Percentiles rank a stretch among this genome's conserved stretches.
Evolutionary conservation across 2,113 vertebrate species (phyloP).

Genomic region (Opisthocomus hoazin): DNA sequence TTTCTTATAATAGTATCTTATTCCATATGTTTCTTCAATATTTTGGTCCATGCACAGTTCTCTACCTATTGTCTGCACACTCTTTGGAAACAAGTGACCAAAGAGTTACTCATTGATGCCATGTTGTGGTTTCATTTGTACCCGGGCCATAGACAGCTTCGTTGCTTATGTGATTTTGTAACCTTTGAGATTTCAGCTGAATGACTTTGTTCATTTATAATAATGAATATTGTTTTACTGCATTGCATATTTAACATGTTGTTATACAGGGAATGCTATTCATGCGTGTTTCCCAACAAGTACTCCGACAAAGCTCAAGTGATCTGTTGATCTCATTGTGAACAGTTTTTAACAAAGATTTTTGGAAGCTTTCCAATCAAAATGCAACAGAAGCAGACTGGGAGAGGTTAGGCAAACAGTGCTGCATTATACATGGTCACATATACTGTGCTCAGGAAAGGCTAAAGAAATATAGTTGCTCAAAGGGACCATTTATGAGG

Average conservation of each 20-base stretch:
- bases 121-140: not conserved
- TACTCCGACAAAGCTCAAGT: constrained; percentile 27
- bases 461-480: constrained; percentile 22
- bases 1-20: not conserved
- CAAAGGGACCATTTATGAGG: not conserved
- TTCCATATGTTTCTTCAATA: not conserved
- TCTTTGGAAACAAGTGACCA: not conserved
- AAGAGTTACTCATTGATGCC: not conserved
- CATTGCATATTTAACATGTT: not conserved
- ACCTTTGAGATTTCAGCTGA: not conserved
- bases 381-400: constrained; percentile 45
- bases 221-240: not conserved
- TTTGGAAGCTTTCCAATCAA: constrained; percentile 51
- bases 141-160: not conserved
- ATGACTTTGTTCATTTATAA: not conserved
- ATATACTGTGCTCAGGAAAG: not conserved
- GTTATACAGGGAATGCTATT: not conserved
- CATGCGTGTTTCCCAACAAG: not conserved
- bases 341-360: constrained; percentile 29
- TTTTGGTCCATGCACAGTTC: not conserved
- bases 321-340: constrained; percentile 36
- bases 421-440: not conserved
- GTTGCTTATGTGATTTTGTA: not conserved
- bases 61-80: not conserved
- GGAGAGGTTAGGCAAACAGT: constrained; percentile 28